Conservation (phyloP, 2,888 invertebrate species). For the Thecophora atra region DNA sequence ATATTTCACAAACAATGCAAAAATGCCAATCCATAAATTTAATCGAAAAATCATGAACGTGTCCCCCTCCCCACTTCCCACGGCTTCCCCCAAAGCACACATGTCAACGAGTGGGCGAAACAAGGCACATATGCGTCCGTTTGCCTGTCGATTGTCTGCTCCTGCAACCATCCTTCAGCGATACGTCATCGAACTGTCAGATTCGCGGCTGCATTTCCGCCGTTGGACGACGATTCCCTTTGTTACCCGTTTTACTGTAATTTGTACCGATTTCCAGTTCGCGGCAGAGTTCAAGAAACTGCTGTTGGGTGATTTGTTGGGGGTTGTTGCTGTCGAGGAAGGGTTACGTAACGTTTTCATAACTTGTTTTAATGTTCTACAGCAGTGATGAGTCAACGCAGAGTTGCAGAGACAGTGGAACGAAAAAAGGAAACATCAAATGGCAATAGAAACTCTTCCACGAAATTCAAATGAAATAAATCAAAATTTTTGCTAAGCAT, state of each 20-base stretch:
- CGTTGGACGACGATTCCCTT: not conserved
- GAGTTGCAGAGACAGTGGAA: not conserved
- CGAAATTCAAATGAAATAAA: too few species aligned
- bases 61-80: too few species aligned
- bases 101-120: conserved; percentile 19
- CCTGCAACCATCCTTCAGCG: conserved; percentile 21
- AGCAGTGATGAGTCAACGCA: not conserved
- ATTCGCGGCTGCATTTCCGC: conserved; percentile 4
- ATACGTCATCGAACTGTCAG: conserved; percentile 35
- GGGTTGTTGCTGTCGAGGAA: not conserved
- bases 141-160: conserved; percentile 15
- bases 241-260: conserved; percentile 12
- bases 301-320: not conserved
- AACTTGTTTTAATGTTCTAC: not conserved
- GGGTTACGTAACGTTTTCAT: not conserved
- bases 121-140: not conserved
- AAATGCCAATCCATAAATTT: conserved; percentile 54
- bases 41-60: conserved; percentile 57
- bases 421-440: not conserved
- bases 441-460: not conserved
- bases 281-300: not conserved
- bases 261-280: conserved; percentile 19
- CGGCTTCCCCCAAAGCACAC: conserved; percentile 15
- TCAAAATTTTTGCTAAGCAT: too few species aligned
- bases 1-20: conserved; percentile 31